Evolutionary conservation across 2,797 vertebrate genomes (phyloP).

Genomic region (Microtus agrestis): DNA sequence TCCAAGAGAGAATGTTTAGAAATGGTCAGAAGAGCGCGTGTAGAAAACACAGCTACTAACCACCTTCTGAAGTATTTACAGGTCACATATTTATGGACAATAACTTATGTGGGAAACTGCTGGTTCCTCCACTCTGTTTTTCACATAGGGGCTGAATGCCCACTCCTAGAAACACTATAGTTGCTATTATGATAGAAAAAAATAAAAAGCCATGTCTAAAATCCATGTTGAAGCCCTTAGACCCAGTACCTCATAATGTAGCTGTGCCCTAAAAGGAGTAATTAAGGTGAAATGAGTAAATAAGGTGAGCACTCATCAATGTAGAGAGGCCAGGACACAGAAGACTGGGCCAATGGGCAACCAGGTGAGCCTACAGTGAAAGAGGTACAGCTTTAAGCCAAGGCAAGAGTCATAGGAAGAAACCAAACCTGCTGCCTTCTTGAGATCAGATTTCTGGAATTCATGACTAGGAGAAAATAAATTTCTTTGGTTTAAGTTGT

Average conservation of each 20-base stretch:
- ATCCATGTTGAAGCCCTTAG: background rate
- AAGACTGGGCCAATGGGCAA: background rate
- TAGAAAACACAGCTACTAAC: background rate
- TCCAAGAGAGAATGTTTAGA: background rate
- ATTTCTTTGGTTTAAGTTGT: background rate
- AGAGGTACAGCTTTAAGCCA: background rate
- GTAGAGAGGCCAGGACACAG: background rate
- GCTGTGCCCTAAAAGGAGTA: background rate
- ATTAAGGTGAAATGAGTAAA: background rate
- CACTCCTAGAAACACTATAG: background rate
- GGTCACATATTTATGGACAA: constrained; percentile 17
- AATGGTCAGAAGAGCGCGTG: background rate
- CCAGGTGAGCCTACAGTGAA: background rate
- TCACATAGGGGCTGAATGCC: background rate
- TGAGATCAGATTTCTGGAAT: background rate
- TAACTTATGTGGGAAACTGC: background rate
- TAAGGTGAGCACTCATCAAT: background rate
- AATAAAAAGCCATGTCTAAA: background rate
- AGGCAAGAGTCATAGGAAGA: background rate
- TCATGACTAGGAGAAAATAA: background rate
- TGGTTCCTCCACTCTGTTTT: background rate
- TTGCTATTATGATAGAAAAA: background rate
- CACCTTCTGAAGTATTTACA: background rate
- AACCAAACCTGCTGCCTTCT: background rate
- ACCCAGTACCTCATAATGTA: background rate